Evolutionary conservation across 2,113 vertebrate species (phyloP), one percentile per base, ranked within the genome.

Genomic region (Phoxinus phoxinus): DNA sequence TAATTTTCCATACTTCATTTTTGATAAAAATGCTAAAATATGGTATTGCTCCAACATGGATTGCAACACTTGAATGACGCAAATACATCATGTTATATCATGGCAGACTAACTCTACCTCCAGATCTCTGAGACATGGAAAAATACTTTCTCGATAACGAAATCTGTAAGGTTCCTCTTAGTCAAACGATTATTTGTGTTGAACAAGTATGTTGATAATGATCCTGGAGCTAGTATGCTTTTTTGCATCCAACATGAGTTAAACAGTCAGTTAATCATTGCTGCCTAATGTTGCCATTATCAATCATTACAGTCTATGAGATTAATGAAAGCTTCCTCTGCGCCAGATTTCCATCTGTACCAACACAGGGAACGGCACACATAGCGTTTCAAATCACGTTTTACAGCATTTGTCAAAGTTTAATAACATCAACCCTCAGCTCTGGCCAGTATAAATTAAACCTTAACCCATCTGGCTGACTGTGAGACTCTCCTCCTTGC

Each of bases 351-450:
- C 58, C 74, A 67, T 89, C 85, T 83, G 78, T 83, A 58, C 85
- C 23, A 86, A 81, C 81, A 80, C 56, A 65, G 37, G 65, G 59
- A 58, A 15, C 48, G 80, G 83, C 69, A 78, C 71, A 77, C 77
- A 89, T 81, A 83, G 83, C 32, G 80, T 84, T 85, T 89, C 84
- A 75, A 56, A 89, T 87, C 83, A 86, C 48, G 44, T 83, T 74
- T 74, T 48, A 78, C 78, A 63, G 84, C 77, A 75, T 89, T 88
- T 83, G 79, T 88, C 86, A 87, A 78, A 87, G 72, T 84, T 82
- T 61, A 83, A 82, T 84, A 84, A 69, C 58, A 72, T 83, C 41
- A 84, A 19, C 71, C 65, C 69, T 71, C 27, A 87, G 73, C 80
- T 78, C 84, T 21, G 1, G 21, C 69, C 85, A 69, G 11, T 13